These are phyloP conservation scores for Nyctalus aviator DNA, from an alignment of 2,797 vertebrate genomes.

Conservation along the genomic window DNA sequence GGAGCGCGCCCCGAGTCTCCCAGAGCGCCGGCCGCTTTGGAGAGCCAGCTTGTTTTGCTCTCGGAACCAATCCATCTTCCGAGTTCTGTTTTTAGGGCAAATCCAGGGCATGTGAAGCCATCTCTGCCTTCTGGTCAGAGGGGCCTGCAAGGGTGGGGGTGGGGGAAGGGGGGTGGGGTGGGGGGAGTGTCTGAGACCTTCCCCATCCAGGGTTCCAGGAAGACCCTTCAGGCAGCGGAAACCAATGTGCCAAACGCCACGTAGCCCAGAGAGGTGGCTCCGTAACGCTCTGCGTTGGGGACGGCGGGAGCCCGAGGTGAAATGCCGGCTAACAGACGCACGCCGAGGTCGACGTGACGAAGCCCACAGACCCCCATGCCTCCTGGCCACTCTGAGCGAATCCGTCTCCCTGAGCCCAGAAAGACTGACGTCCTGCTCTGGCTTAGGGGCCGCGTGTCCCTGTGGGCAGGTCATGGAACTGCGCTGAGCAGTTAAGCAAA, in stretches of 20 bases:
- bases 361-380: not conserved
- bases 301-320: rapidly evolving
- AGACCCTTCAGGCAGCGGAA: not conserved
- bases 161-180: no score
- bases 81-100: not conserved
- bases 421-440: not conserved
- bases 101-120: not conserved
- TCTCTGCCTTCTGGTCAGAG: not conserved
- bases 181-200: not conserved
- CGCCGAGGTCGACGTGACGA: not conserved
- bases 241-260: not conserved
- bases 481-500: not conserved
- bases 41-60: not conserved
- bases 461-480: not conserved
- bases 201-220: not conserved
- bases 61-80: not conserved
- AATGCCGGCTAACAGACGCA: rapidly evolving
- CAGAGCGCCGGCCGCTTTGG: not conserved
- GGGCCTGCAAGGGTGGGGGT: no score
- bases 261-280: no score
- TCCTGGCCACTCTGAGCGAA: not conserved
- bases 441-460: not conserved
- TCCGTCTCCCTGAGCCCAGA: not conserved
- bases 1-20: not conserved
- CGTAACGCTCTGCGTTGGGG: not conserved